A percentile compares a stretch with the other conserved stretches of the same genome.
phyloP scores from a whole-genome alignment of 30 jellyfish, hydroid and myxozoan genomes.

The Hydractinia echinata region DNA sequence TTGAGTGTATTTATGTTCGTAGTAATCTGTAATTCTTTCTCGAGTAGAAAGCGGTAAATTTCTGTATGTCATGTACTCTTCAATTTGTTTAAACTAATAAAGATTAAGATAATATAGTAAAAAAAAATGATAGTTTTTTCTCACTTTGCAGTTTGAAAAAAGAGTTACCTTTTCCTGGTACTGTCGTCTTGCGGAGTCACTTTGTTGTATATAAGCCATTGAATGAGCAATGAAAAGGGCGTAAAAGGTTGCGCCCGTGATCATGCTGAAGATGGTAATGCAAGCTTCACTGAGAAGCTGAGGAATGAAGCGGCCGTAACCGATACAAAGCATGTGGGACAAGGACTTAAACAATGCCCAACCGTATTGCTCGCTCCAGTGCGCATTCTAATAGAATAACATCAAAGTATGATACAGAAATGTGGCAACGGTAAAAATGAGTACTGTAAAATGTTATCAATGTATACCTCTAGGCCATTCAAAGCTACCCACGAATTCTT shows the following conservation, averaged over 20 bases:
- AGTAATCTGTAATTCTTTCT: conserved; percentile 77
- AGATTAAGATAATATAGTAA: background rate
- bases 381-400: conserved; percentile 33
- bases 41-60: conserved; percentile 54
- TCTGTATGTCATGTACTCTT: conserved; percentile 81
- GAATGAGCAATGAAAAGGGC: conserved; percentile 88
- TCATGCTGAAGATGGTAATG: conserved; percentile 65
- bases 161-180: conserved; percentile 65
- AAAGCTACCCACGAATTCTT: conserved; percentile 59
- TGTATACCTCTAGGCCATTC: conserved; percentile 48
- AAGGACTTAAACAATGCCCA: conserved; percentile 83
- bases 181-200: conserved; percentile 69
- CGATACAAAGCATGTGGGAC: conserved; percentile 90
- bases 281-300: conserved; percentile 47
- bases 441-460: too few species aligned
- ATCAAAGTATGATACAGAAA: background rate
- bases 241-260: conserved; percentile 83
- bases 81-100: conserved; percentile 73
- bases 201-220: conserved; percentile 45
- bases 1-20: conserved; percentile 75
- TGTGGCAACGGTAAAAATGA: too few species aligned
- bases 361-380: conserved; percentile 65
- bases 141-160: background rate
- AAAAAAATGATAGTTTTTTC: background rate
- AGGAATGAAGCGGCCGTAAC: conserved; percentile 89